Evolutionary conservation across 2,797 vertebrate genomes (phyloP).

Genomic region (Delichon dasypus): DNA sequence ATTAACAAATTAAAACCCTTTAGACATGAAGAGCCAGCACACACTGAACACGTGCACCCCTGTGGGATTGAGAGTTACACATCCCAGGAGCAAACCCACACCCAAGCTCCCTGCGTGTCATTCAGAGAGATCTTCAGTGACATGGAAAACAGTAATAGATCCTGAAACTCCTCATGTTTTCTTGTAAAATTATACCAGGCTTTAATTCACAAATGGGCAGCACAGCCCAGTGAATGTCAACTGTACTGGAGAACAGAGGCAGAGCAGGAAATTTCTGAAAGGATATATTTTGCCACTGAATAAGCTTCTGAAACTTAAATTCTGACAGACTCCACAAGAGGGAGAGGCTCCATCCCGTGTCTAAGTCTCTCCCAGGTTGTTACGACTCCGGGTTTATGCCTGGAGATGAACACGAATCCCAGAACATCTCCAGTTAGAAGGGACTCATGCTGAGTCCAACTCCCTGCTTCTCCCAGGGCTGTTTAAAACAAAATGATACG

Average conservation of each 20-base stretch:
- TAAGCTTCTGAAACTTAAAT: not conserved
- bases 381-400: not conserved
- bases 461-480: not conserved
- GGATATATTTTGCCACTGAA: not conserved
- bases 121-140: not conserved
- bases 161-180: not conserved
- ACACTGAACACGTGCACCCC: fast-evolving
- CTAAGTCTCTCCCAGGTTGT: not conserved
- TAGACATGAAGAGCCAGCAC: not conserved
- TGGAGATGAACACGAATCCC: not conserved
- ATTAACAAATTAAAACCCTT: not conserved
- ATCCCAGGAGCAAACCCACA: not conserved
- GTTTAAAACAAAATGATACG: not conserved
- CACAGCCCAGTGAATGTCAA: not conserved
- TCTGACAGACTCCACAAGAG: not conserved
- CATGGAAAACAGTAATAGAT: not conserved
- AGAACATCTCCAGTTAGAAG: not conserved
- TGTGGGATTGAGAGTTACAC: not conserved
- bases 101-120: not conserved
- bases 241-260: not conserved
- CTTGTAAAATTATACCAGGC: not conserved
- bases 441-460: not conserved
- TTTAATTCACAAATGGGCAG: not conserved
- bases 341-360: not conserved
- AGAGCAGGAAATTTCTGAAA: not conserved